Base-by-base conservation (phyloP, 2,888 invertebrate genomes). In the Drosophila colorata region DNA sequence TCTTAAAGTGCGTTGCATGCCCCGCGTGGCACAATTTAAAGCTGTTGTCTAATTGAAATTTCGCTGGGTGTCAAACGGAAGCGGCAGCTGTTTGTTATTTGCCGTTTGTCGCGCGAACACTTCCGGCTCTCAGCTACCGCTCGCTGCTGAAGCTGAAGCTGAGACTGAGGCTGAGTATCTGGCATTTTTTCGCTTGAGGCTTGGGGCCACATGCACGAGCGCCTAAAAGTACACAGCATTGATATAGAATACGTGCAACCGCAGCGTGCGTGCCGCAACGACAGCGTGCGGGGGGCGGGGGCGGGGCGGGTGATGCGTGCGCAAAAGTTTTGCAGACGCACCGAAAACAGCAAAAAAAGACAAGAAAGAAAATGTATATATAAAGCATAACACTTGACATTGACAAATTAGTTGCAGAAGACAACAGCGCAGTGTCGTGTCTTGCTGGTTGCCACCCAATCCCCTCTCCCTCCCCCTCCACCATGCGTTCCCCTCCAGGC, bases 401-500 rank as follows among this genome's bases (percentile, higher is more conserved):
- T 90, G 90, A 90, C 90, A 90, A 90, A 90, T 90, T 90, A 90
- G 90, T 90, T 90, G 78, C 70, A 84, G 85, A 82, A 87, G 74
- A 77, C 72, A 77, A 72, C 68, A 60, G 43, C 48, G 28, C 35
- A 44, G 47, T 69, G 58, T 69, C 60, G 49, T 46, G 49, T 60
- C 60, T 49, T 56, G 52, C 40, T 56, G 47, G 51, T n/a, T 13
- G 35, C 18, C 48, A 18, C 57, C 28, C n/a, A n/a, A n/a, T n/a
- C n/a, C n/a, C n/a, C n/a, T 20, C 31, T 9, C 38, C 25, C 58
- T 18, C 4, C 33, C 3, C 4, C 13, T 13, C 33, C 33, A 0
- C 4, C 33, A 33, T 8, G 28, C 28, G n/a, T n/a, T n/a, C n/a
- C n/a, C n/a, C n/a, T n/a, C n/a, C n/a, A n/a, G n/a, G n/a, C 9